These are phyloP conservation scores for Petrocephalus microphthalmus DNA, from an alignment of 2,113 vertebrate genomes.

Conservation along the genomic window DNA sequence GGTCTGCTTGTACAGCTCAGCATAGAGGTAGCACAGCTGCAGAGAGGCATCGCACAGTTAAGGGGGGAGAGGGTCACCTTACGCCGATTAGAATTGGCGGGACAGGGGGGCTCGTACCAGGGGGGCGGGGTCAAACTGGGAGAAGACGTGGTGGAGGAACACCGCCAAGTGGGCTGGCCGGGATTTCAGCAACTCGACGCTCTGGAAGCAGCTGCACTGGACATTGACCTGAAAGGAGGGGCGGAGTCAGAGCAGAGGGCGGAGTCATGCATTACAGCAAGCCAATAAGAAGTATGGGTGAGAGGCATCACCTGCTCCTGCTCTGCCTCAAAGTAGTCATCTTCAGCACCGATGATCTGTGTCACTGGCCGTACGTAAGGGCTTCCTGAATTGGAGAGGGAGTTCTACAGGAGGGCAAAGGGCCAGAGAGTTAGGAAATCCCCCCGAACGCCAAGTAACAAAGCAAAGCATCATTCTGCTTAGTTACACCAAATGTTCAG, in stretches of 20 bases:
- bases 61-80: not conserved
- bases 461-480: not conserved
- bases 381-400: constrained; percentile 65
- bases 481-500: not conserved
- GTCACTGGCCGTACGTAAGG: constrained; percentile 63
- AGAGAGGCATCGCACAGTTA: not conserved
- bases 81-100: not conserved
- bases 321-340: constrained; percentile 89
- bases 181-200: constrained; percentile 77
- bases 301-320: constrained; percentile 76
- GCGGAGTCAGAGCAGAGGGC: not conserved
- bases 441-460: not conserved
- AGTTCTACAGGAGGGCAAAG: constrained; percentile 56
- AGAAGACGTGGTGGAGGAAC: constrained; percentile 92
- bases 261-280: not conserved
- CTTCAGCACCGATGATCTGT: constrained; percentile 90
- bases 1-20: constrained; percentile 88
- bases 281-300: not conserved
- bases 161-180: constrained; percentile 92
- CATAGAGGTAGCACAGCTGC: constrained; percentile 76
- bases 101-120: constrained; percentile 61
- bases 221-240: constrained; percentile 68
- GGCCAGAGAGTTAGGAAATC: constrained; percentile 34
- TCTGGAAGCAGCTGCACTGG: constrained; percentile 90
- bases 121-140: constrained; percentile 90